Conservation (phyloP, 2,888 invertebrate species). For the Eubasilissa splendida region DNA sequence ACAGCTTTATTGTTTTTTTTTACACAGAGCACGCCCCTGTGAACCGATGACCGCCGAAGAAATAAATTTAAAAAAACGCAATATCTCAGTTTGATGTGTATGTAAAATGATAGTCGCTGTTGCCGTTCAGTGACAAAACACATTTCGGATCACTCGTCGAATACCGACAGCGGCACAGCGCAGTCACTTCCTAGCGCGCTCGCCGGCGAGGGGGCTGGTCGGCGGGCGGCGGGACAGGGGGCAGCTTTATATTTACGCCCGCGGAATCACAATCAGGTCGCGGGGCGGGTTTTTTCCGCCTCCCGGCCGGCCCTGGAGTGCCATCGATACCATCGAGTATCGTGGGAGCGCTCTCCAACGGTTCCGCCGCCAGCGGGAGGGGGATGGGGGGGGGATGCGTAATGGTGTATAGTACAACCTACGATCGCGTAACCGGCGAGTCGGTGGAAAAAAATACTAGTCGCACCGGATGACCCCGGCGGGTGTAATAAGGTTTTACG, state of each 20-base stretch:
- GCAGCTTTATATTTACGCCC: slow-evolving; percentile 1
- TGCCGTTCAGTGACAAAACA: no score
- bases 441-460: background rate
- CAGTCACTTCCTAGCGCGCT: background rate
- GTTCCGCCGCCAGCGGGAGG: background rate
- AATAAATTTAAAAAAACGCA: no score
- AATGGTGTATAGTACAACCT: slow-evolving; percentile 7
- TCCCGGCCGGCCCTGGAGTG: background rate
- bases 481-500: background rate
- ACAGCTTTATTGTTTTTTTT: no score
- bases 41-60: no score
- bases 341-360: background rate
- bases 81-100: no score
- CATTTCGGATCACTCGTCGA: no score
- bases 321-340: background rate
- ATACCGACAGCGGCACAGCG: no score
- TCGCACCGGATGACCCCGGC: background rate
- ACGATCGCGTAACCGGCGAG: slow-evolving; percentile 9
- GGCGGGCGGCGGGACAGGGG: background rate
- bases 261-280: slow-evolving; percentile 30
- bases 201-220: background rate
- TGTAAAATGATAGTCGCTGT: no score
- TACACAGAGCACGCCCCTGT: no score
- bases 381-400: background rate
- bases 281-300: slow-evolving; percentile 25